Conservation (phyloP, 2,113 vertebrate species). For the Corythornis cristatus region DNA sequence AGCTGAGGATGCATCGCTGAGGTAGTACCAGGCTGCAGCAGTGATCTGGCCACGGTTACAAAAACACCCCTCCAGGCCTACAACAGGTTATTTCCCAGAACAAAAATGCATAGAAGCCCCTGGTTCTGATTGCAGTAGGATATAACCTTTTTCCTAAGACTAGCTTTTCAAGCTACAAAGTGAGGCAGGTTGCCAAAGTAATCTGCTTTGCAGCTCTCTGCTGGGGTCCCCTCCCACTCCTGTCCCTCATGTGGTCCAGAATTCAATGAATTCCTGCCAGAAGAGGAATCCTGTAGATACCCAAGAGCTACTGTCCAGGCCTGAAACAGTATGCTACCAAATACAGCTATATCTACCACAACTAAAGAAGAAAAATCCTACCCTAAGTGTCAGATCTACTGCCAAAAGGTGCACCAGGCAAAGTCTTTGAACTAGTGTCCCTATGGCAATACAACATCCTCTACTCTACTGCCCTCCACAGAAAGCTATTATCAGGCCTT, state of each 20-base stretch:
- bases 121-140: neutral
- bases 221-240: neutral
- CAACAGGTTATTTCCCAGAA: neutral
- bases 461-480: neutral
- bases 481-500: neutral
- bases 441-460: neutral
- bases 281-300: neutral
- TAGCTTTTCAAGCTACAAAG: neutral
- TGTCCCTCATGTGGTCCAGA: neutral
- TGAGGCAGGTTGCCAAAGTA: neutral
- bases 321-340: neutral
- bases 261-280: neutral
- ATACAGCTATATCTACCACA: neutral
- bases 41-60: neutral
- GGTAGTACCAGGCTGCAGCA: neutral
- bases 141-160: neutral
- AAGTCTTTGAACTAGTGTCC: neutral
- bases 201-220: neutral
- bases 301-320: neutral
- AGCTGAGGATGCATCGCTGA: neutral
- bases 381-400: neutral
- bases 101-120: neutral
- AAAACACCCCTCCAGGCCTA: neutral
- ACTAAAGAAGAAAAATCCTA: neutral
- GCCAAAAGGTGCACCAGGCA: neutral